Base-by-base conservation (phyloP, 2,797 vertebrate genomes). In the Bucorvus abyssinicus region DNA sequence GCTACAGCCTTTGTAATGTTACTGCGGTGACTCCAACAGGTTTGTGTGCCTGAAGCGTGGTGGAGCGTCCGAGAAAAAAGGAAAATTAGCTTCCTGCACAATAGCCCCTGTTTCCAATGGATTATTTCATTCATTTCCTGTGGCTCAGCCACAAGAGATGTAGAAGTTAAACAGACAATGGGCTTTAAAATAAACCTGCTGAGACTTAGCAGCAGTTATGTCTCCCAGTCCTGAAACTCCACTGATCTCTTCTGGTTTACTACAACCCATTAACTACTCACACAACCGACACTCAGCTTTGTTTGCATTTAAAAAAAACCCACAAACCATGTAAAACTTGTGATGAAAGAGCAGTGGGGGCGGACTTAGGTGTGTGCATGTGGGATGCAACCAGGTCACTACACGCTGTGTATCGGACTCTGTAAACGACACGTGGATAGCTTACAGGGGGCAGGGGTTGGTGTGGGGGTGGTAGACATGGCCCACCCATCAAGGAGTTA, bases 311-410 rank as follows among this genome's bases (percentile, higher is more conserved):
- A 2, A 18, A 57, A 49, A 14, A 12, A 2, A 23, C 14, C 10
- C 22, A 16, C 14, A 23, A 5, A 1, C 15, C 8, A 8, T 61
- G 49, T 38, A 22, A 30, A n/a, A 4, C 1, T 15, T 1, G 0
- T 0, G 2, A 1, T 15, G 82, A 8, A 3, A n/a, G 34, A 2
- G 2, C 42, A 59, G 63, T 9, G 61, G 61, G 2, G 10, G 57
- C 11, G 11, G 45, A 4, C 44, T 38, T 15, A 1, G 2, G 0
- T 6, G 2, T 0, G 0, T 8, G 2, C 7, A 63, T 11, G 3
- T 52, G 70, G 30, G 75, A 22, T n/a, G 40, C 81, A 44, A 7
- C 6, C 14, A 9, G 70, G 36, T 8, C 3, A 4, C 21, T 4
- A 0, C 7, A 7, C 9, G 2, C 14, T 13, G 24, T 1, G 0